Conservation (phyloP, 2,888 invertebrate genomes). For the Deilephila porcellus region DNA sequence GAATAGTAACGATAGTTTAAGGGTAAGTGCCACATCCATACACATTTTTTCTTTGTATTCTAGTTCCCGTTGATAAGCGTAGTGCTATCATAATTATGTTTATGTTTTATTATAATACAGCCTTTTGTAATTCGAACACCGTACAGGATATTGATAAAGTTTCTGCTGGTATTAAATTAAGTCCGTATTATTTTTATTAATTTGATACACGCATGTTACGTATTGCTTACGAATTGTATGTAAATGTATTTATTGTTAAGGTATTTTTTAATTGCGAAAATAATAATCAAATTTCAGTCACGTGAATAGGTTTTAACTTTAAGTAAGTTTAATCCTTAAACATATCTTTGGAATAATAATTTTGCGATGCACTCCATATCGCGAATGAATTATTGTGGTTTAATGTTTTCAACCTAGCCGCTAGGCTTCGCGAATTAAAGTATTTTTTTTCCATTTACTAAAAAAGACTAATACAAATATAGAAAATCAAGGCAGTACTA, state of each 20-base stretch:
- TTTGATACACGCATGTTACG: slow-evolving; percentile 6
- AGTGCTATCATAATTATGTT: slow-evolving; percentile 23
- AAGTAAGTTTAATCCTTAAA: neutral
- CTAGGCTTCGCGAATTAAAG: slow-evolving; percentile 1
- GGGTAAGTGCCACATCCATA: slow-evolving; percentile 73
- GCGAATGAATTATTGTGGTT: neutral
- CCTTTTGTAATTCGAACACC: slow-evolving; percentile 24
- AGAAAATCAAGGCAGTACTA: slow-evolving; percentile 22
- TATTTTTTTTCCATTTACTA: neutral
- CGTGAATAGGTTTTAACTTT: neutral
- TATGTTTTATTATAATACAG: slow-evolving; percentile 24
- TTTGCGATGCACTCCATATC: neutral
- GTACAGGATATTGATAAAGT: slow-evolving; percentile 26
- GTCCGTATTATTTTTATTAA: slow-evolving; percentile 2
- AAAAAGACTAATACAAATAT: neutral
- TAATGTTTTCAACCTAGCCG: neutral
- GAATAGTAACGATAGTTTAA: slow-evolving; percentile 94
- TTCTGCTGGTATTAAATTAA: slow-evolving; percentile 7
- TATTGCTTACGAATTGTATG: slow-evolving; percentile 9
- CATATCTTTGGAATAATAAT: too few relatives aligned
- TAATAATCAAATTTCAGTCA: neutral
- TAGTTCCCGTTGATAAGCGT: slow-evolving; percentile 18
- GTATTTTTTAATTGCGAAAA: neutral
- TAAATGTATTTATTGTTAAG: slow-evolving; percentile 3
- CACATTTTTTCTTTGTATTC: neutral